These are phyloP conservation scores for Caenorhabditis sulstoni DNA, from an alignment of 2,888 invertebrate species.

Conservation along the genomic window DNA sequence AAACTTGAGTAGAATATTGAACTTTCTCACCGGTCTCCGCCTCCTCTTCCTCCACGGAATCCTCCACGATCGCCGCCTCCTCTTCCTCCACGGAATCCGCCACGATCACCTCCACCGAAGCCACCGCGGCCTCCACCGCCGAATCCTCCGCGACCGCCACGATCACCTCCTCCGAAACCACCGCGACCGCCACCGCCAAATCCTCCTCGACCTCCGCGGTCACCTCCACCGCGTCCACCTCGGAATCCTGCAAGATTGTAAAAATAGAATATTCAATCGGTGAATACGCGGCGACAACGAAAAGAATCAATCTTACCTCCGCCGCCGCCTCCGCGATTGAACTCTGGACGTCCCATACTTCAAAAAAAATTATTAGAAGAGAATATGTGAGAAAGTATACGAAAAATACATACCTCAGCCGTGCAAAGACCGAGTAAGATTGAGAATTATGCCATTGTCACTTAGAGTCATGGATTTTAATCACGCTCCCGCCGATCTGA, in stretches of 20 bases:
- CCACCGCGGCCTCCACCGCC: slow-evolving; percentile 60
- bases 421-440: slow-evolving; percentile 59
- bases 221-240: slow-evolving; percentile 65
- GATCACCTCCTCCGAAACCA: slow-evolving; percentile 57
- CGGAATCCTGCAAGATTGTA: slow-evolving; percentile 60
- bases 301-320: slow-evolving; percentile 63
- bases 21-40: slow-evolving; percentile 61
- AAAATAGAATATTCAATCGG: slow-evolving; percentile 1
- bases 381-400: slow-evolving; percentile 7
- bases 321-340: slow-evolving; percentile 72
- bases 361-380: slow-evolving; percentile 28
- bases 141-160: slow-evolving; percentile 57
- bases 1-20: no score
- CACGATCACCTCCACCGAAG: slow-evolving; percentile 63
- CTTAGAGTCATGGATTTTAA: slow-evolving; percentile 62
- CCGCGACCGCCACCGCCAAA: slow-evolving; percentile 60
- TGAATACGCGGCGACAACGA: not conserved
- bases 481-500: slow-evolving; percentile 50
- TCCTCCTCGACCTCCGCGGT: slow-evolving; percentile 80
- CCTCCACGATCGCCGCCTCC: slow-evolving; percentile 66
- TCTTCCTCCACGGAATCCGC: slow-evolving; percentile 64
- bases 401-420: slow-evolving; percentile 65
- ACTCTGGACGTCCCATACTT: slow-evolving; percentile 76
- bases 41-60: slow-evolving; percentile 80
- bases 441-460: slow-evolving; percentile 55